Percentiles rank a stretch among this genome's conserved stretches.
Conservation (phyloP, 2,797 vertebrate genomes). For the Acestrorhynchus altus region DNA sequence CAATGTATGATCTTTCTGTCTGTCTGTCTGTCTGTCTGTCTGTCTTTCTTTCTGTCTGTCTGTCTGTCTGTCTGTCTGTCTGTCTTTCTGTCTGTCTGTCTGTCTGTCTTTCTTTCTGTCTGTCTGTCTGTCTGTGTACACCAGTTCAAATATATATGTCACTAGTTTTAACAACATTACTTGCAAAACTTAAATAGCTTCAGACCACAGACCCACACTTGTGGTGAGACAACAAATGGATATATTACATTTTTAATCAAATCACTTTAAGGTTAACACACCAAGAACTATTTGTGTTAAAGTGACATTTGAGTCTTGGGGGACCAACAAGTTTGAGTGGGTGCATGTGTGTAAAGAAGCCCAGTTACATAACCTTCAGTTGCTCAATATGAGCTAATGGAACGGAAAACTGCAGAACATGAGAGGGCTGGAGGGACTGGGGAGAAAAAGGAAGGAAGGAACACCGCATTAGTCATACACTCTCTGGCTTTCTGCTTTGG, state of each 20-base stretch:
- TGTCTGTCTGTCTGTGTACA: no score
- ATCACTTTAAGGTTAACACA: neutral
- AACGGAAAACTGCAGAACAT: constrained; percentile 25
- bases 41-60: no score
- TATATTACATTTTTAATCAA: neutral
- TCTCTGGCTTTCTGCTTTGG: constrained; percentile 19
- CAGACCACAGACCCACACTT: no score
- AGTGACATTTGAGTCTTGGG: neutral
- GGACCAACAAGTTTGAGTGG: neutral
- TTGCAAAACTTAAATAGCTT: no score
- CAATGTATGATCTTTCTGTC: no score
- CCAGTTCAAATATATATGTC: no score
- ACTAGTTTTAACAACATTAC: no score
- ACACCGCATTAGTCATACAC: constrained; percentile 37
- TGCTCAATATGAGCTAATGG: constrained; percentile 43
- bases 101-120: no score
- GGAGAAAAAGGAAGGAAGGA: constrained; percentile 39
- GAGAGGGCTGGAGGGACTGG: constrained; percentile 4
- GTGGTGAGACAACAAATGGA: no score
- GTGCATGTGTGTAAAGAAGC: constrained; percentile 8
- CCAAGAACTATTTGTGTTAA: neutral
- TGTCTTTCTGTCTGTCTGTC: no score
- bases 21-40: no score
- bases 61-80: no score
- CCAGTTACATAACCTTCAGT: neutral